phyloP scores from a whole-genome alignment of 1,140 invertebrate species.

The Portunus trituberculatus region DNA sequence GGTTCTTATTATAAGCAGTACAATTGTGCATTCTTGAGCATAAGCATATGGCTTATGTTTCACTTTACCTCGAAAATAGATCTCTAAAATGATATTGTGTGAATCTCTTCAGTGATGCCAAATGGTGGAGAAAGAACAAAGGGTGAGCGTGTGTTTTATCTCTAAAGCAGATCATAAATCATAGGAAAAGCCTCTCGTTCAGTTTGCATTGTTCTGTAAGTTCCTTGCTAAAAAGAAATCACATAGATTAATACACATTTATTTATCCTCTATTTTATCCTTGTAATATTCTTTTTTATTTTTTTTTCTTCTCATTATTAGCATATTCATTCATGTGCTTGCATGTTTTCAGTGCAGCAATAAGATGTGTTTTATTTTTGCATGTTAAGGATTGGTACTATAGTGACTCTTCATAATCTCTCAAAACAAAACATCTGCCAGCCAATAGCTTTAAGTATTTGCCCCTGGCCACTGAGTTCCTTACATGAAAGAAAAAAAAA shows the following conservation, averaged over 20 bases:
- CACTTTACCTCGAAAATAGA: neutral
- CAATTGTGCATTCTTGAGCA: too few relatives aligned
- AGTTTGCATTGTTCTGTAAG: conserved; percentile 27
- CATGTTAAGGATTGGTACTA: too few relatives aligned
- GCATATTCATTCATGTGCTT: neutral
- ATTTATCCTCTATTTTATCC: neutral
- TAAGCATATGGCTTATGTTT: neutral
- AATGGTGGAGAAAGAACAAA: conserved; percentile 54
- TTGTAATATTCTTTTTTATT: neutral
- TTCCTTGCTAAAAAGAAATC: conserved; percentile 16
- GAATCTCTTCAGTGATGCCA: conserved; percentile 58
- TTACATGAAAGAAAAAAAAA: too few relatives aligned
- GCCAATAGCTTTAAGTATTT: too few relatives aligned
- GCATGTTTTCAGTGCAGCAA: neutral
- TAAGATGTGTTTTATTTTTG: too few relatives aligned
- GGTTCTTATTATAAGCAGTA: too few relatives aligned
- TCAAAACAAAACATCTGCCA: too few relatives aligned
- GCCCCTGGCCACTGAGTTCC: too few relatives aligned
- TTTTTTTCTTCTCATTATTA: neutral
- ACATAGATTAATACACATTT: neutral
- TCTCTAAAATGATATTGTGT: conserved; percentile 41
- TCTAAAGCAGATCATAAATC: conserved; percentile 45
- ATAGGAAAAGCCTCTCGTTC: conserved; percentile 45
- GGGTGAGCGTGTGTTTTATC: conserved; percentile 59
- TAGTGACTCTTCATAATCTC: too few relatives aligned